Evolutionary conservation across 2,888 invertebrate species (phyloP), one percentile per base, ranked within the genome.

Genomic region (Himalopsyche japonica): DNA sequence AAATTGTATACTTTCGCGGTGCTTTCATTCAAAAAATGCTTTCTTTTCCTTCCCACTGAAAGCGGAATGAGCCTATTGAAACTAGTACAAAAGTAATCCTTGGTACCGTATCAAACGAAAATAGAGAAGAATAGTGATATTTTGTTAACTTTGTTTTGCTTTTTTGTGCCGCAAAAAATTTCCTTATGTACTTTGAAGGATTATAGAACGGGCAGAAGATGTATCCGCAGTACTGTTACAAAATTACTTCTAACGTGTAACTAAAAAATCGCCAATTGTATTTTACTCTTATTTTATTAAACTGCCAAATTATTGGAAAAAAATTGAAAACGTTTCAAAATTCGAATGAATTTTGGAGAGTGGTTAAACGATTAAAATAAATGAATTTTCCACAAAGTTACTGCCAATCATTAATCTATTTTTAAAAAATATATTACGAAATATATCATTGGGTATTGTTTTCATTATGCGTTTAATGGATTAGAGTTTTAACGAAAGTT

Each of bases 1-100:
- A 80, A 83, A 48, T 79, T 79, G 30, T 83, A 76, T 79, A 80
- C 80, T 80, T 76, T 80, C 80, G 83, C 49, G 80, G 80, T 49
- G 80, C 83, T 76, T 83, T 76, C 76, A 83, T 76, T 80, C 80
- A 76, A 48, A 83, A 83, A 79, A 80, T 57, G 43, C 43, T 83
- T 84, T 84, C 81, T 81, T 80, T 84, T 70, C 27, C 78, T 76
- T 43, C 10, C 57, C 27, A 76, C 80, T 84, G 64, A 81, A 81
- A 76, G 77, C 81, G 57, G 80, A 84, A 81, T 81, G 79, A 84
- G 81, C 81, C 84, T 49, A 84, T 84, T 84, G 84, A 84, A 84
- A 84, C 81, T 84, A 57, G 79, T 57, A 81, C 81, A 84, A 84
- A 84, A 84, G 84, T 84, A 81, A 84, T 84, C 80, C 84, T 81